Evolutionary conservation across 2,113 vertebrate genomes (phyloP).

Genomic region (Gasterosteus nipponicus): DNA sequence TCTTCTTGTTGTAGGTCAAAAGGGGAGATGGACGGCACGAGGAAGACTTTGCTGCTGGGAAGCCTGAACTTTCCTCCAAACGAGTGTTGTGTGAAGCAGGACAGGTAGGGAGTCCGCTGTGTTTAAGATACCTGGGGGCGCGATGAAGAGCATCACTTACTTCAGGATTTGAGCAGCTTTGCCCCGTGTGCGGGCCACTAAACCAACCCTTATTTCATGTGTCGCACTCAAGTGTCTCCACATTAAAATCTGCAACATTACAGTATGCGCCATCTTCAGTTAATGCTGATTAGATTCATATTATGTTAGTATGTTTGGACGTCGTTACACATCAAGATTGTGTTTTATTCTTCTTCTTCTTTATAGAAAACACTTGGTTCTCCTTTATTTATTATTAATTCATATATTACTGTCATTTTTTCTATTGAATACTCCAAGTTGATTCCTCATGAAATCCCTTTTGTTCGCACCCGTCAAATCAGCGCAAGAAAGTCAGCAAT

Average conservation of each 20-base stretch:
- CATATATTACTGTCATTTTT: not conserved
- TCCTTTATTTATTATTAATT: not conserved
- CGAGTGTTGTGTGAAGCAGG: constrained; percentile 73
- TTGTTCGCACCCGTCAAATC: not conserved
- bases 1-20: constrained; percentile 72
- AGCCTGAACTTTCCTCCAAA: constrained; percentile 65
- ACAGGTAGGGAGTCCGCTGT: constrained; percentile 76
- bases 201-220: too few relatives aligned
- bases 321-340: not conserved
- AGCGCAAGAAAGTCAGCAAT: not conserved
- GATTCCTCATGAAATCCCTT: constrained; percentile 6
- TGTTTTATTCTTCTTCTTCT: not conserved
- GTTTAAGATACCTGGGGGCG: not conserved
- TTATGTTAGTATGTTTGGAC: not conserved
- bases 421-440: constrained; percentile 16
- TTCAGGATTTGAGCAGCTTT: not conserved
- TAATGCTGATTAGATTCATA: not conserved
- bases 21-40: constrained; percentile 73
- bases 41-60: constrained; percentile 75
- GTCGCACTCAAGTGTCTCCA: not conserved
- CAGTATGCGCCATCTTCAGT: not conserved
- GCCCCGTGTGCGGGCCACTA: too few relatives aligned
- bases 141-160: not conserved
- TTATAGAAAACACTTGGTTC: not conserved
- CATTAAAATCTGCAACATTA: not conserved